Conservation (phyloP, 2,113 vertebrate species). For the Dryoscopus gambensis region DNA sequence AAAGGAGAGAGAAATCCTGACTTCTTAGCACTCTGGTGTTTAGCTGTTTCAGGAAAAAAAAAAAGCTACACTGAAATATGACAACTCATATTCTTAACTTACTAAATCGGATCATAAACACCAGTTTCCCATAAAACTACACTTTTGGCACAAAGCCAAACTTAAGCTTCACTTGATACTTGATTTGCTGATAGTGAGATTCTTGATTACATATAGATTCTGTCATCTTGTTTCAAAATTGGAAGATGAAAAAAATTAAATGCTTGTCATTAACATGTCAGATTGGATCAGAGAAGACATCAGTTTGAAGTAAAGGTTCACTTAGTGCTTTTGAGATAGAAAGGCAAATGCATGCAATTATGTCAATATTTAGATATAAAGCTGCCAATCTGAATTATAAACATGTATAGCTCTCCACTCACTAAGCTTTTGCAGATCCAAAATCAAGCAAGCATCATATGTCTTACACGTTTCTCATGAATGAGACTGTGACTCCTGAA, state of each 20-base stretch:
- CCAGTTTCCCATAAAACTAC: background rate
- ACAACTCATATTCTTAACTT: background rate
- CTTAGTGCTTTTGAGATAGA: background rate
- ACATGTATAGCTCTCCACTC: background rate
- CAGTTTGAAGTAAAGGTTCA: constrained; percentile 15
- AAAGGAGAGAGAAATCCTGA: background rate
- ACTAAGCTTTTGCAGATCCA: background rate
- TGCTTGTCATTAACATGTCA: constrained; percentile 40
- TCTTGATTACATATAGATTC: background rate
- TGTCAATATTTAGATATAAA: constrained; percentile 44
- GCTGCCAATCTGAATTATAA: constrained; percentile 36
- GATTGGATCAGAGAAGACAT: constrained; percentile 14
- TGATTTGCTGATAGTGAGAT: background rate
- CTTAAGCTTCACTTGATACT: background rate
- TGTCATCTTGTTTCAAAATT: background rate
- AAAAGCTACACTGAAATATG: background rate
- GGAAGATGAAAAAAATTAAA: constrained; percentile 8
- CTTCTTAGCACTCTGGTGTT: background rate
- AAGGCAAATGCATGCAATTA: background rate
- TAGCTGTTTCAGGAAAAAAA: background rate
- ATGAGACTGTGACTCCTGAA: background rate
- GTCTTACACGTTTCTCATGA: background rate
- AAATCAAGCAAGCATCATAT: background rate
- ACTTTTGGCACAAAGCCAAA: background rate
- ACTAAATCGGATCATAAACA: background rate